Percentiles rank a stretch among this genome's conserved stretches.
These are phyloP conservation scores for Arrhopalites spinosus DNA, from an alignment of 2,888 invertebrate species.

Conservation along the genomic window DNA sequence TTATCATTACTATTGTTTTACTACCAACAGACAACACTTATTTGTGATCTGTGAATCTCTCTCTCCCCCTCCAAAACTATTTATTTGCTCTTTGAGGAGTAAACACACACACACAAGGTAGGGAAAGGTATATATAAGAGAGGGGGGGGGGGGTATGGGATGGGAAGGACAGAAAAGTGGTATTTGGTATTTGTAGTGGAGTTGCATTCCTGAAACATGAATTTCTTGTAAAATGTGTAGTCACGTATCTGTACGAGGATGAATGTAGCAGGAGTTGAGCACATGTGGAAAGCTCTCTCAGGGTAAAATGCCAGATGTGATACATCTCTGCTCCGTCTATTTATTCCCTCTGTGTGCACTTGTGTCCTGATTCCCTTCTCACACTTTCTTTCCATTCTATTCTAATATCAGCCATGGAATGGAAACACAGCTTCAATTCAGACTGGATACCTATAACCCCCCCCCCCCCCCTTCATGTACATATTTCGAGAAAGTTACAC, in stretches of 20 bases:
- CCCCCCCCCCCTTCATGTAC: too few species aligned
- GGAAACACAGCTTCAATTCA: too few species aligned
- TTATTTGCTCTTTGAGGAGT: neutral
- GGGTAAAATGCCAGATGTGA: constrained; percentile 54
- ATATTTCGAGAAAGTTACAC: too few species aligned
- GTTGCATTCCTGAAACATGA: too few species aligned
- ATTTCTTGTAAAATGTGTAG: neutral
- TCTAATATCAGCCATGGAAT: too few species aligned
- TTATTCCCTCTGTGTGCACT: neutral
- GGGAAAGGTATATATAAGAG: neutral
- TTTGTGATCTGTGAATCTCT: too few species aligned
- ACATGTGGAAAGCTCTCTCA: constrained; percentile 55
- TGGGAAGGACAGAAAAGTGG: neutral
- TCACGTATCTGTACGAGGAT: neutral
- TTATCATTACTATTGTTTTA: neutral
- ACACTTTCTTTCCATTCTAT: neutral
- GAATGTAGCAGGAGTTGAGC: constrained; percentile 1
- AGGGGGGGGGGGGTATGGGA: too few species aligned
- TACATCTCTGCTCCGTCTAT: constrained; percentile 6
- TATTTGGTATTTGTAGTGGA: too few species aligned
- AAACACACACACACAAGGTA: neutral
- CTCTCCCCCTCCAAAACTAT: too few species aligned
- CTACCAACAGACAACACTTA: neutral
- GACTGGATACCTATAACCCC: too few species aligned
- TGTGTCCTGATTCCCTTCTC: constrained; percentile 32